Base-by-base conservation (phyloP, 2,888 invertebrate species). In the Tyria jacobaeae region DNA sequence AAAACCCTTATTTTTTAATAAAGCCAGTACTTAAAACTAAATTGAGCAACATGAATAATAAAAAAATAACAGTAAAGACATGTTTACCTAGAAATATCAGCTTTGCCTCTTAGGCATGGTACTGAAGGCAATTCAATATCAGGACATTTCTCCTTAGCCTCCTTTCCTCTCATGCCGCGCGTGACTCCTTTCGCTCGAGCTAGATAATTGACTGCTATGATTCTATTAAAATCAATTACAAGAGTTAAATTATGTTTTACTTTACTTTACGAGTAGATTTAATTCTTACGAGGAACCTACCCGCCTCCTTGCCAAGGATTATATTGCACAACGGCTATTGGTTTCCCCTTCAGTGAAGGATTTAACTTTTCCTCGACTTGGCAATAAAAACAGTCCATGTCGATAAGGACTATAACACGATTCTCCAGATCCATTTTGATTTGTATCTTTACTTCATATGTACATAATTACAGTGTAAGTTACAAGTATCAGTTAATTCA, bases 351-450 rank as follows among this genome's bases (percentile, higher is more conserved):
- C 70, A 97, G 93, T 64, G 95, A 93, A 0, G 99, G 98, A 83
- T 97, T 95, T n/a, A 97, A 90, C 85, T 98, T 96, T 82, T 98
- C 97, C 91, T 99, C 99, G 2, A 99, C 99, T 95, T 99, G 99
- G 80, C 99, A 99, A 89, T 99, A 99, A 91, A 99, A 99, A 91
- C 99, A 99, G 88, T 99, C 99, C 99, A 99, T 99, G 87, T 99
- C 99, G 55, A 99, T 96, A 55, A 99, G 94, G 48, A 97, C 96
- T 24, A 99, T 94, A 24, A 99, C 95, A 73, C 97, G 92, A 68
- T 96, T 95, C 70, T 93, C 91, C 68, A 83, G 85, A 54, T 94
- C 88, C 95, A 95, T 95, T 67, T 58, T 72, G 27, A 58, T 9
- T 55, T 34, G 9, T 47, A 34, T 12, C 15, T 21, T 7, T 21